These are phyloP conservation scores for Gasterosteus nipponicus DNA, from an alignment of 2,113 vertebrate species.

Conservation along the genomic window DNA sequence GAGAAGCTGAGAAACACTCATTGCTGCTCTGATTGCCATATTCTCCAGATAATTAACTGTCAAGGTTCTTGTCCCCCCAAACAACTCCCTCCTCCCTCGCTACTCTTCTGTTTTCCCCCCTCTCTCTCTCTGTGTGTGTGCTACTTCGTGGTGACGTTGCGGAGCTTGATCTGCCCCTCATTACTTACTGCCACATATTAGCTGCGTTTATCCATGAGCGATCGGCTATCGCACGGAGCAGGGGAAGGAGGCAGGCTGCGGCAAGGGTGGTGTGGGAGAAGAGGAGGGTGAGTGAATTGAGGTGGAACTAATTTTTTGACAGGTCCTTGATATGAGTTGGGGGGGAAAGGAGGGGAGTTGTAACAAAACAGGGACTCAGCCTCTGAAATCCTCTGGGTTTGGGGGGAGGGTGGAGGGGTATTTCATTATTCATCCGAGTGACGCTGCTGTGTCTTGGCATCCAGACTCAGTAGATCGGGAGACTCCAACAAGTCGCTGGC, in stretches of 20 bases:
- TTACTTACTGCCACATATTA: slow-evolving; percentile 58
- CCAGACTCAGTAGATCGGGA: background rate
- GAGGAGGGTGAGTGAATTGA: slow-evolving; percentile 47
- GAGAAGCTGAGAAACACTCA: slow-evolving; percentile 64
- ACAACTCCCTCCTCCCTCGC: background rate
- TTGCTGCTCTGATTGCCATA: slow-evolving; percentile 70
- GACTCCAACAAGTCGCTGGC: background rate
- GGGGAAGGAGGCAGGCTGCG: slow-evolving; percentile 21
- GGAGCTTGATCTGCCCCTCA: slow-evolving; percentile 46
- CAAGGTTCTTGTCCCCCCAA: slow-evolving; percentile 58
- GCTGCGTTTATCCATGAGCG: slow-evolving; percentile 62
- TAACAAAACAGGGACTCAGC: slow-evolving; percentile 36
- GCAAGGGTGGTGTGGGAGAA: slow-evolving; percentile 13
- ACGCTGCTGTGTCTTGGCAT: slow-evolving; percentile 7
- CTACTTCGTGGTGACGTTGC: slow-evolving; percentile 19
- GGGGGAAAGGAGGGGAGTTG: slow-evolving; percentile 7
- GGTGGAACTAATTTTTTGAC: slow-evolving; percentile 68
- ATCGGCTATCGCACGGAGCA: slow-evolving; percentile 48
- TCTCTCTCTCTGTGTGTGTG: slow-evolving; percentile 26
- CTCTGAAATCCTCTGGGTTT: slow-evolving; percentile 35
- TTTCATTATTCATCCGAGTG: slow-evolving; percentile 23
- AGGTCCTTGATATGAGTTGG: slow-evolving; percentile 53
- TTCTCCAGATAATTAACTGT: slow-evolving; percentile 80
- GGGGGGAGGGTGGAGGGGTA: background rate
- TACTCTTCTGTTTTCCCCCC: slow-evolving; percentile 1